Base-by-base conservation (phyloP, 23 tunicate genomes). In the Clavelina lepadiformis region DNA sequence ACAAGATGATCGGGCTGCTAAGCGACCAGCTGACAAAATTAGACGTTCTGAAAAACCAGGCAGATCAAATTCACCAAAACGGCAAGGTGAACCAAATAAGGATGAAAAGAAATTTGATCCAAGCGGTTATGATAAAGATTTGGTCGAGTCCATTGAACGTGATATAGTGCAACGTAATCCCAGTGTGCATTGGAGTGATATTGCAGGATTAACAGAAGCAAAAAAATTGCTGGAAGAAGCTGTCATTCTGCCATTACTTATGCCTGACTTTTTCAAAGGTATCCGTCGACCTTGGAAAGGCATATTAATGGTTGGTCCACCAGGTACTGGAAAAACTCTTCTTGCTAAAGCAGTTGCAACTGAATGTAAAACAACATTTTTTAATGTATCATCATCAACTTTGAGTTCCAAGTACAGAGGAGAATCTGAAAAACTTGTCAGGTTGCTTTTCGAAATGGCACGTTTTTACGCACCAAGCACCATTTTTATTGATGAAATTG, bases 291-390 rank as follows among this genome's bases (percentile, higher is more conserved):
- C 98, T 7, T 91, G 98, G 98, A 91, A 91, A 60, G 96, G 98
- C 1, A 76, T 91, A 5, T 65, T 91, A 57, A 91, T 83, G 92
- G 86, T 82, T 31, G 98, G 98, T 0, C 98, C 98, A 30, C 98
- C 98, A 21, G 98, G 98, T 3, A 91, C 98, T 33, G 98, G 98
- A 19, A 91, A 91, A 41, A 91, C 98, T 1, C 58, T 91, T 25
- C 70, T 91, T 6, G 98, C 98, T 28, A 91, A 91, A 83, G 98
- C 98, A 41, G 98, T 91, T 29, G 98, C 98, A 6, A 91, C 98
- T 8, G 98, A 91, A 55, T 91, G 98, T 38, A 91, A 91, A 61
- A 91, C 98, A 7, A 91, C 98, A 1, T 91, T 91, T 45, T 91
- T 91, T 31, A 91, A 91, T 71, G 98, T 91, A 31, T 91, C 98